Evolutionary conservation across 2,797 vertebrate species (phyloP).

Genomic region (Sylvia borin): DNA sequence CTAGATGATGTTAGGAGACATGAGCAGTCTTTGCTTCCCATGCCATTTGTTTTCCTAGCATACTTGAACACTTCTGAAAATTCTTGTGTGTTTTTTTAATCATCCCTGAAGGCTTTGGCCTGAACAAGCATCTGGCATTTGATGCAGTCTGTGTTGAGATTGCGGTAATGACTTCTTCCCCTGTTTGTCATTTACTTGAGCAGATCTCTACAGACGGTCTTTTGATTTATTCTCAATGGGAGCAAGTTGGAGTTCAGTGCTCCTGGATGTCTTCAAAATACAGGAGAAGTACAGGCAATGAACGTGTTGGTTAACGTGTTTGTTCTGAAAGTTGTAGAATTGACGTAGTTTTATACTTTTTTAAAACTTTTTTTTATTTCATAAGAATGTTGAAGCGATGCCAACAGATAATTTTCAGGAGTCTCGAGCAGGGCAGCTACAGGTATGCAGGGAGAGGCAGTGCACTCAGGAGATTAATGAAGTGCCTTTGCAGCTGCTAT

Average conservation of each 20-base stretch:
- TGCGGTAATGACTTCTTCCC: not conserved
- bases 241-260: not conserved
- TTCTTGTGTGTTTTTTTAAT: conserved; percentile 24
- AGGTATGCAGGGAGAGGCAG: conserved; percentile 59
- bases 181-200: not conserved
- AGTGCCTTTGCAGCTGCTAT: conserved; percentile 50
- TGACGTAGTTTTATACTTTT: not conserved
- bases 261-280: not conserved
- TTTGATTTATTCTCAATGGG: not conserved
- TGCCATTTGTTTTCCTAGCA: conserved; percentile 23
- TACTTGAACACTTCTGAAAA: conserved; percentile 32
- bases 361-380: not conserved
- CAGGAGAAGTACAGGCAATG: not conserved
- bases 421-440: conserved; percentile 44
- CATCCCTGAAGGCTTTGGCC: conserved; percentile 44
- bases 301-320: not conserved
- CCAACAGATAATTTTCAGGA: conserved; percentile 50
- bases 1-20: not conserved
- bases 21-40: not conserved
- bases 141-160: not conserved
- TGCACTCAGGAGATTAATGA: conserved; percentile 45
- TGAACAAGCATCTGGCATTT: conserved; percentile 36
- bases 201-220: not conserved
- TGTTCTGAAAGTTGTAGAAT: not conserved
- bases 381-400: not conserved